A percentile compares a stretch with the other conserved stretches of the same genome.
phyloP scores from a whole-genome alignment of 2,113 vertebrate species.

The Myiozetetes cayanensis region DNA sequence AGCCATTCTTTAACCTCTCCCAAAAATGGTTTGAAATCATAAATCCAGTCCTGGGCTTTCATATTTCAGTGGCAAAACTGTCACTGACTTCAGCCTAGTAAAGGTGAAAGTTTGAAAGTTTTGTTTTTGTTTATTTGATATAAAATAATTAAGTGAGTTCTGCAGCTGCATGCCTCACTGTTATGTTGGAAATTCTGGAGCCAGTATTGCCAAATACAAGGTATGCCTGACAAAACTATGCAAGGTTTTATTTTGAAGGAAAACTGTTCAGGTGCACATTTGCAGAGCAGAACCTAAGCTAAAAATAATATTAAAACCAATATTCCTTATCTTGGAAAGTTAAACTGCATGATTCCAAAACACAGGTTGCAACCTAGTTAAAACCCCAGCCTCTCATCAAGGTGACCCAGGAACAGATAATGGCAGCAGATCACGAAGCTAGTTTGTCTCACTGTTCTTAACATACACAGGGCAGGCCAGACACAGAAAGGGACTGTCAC shows the following conservation, averaged over 20 bases:
- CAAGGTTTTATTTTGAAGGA: not conserved
- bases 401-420: not conserved
- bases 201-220: not conserved
- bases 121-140: not conserved
- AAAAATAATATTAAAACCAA: not conserved
- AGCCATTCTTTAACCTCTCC: fast-evolving
- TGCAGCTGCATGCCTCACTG: not conserved
- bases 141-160: not conserved
- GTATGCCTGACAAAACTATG: not conserved
- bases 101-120: not conserved
- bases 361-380: not conserved
- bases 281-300: not conserved
- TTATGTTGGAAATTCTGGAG: not conserved
- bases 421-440: not conserved
- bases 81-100: not conserved
- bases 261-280: not conserved
- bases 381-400: not conserved
- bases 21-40: not conserved
- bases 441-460: not conserved
- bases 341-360: not conserved
- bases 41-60: not conserved
- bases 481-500: not conserved
- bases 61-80: not conserved
- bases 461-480: not conserved
- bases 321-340: not conserved